Conservation (phyloP, 2,888 invertebrate species). For the Tenthredo distinguenda region DNA sequence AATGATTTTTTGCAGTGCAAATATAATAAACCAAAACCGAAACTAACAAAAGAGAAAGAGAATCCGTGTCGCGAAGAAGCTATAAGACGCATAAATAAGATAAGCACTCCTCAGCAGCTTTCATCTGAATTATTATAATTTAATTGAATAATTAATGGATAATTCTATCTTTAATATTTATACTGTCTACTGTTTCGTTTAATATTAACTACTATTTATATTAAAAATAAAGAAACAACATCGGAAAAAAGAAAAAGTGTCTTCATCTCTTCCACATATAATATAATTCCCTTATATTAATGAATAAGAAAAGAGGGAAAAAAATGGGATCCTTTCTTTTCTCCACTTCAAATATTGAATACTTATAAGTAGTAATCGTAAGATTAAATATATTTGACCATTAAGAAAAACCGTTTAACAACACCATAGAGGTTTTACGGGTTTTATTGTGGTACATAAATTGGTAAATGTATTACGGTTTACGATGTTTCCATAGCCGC, state of each 20-base stretch:
- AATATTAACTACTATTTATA: constrained; percentile 58
- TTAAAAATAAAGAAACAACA: constrained; percentile 57
- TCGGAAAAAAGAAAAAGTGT: background rate
- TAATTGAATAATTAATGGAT: constrained; percentile 54
- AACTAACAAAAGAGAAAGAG: background rate
- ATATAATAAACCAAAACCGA: background rate
- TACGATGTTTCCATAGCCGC: constrained; percentile 89
- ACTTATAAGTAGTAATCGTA: background rate
- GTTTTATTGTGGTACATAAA: constrained; percentile 60
- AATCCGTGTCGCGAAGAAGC: background rate
- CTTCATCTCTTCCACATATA: background rate
- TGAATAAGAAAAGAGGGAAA: background rate
- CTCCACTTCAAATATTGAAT: background rate
- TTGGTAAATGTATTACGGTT: constrained; percentile 74
- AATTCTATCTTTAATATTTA: constrained; percentile 56
- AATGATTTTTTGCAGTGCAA: constrained; percentile 5
- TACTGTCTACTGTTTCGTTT: constrained; percentile 57
- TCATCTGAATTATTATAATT: constrained; percentile 35
- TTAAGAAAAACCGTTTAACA: constrained; percentile 25
- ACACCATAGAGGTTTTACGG: constrained; percentile 52
- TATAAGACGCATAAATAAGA: constrained; percentile 44
- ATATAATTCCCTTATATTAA: background rate
- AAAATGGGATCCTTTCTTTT: background rate
- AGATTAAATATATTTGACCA: constrained; percentile 16
- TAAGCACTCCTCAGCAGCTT: constrained; percentile 51